A percentile compares a stretch with the other conserved stretches of the same genome.
These are phyloP conservation scores for Sinohyriopsis cumingii DNA, from an alignment of 2,888 invertebrate species.

Conservation along the genomic window DNA sequence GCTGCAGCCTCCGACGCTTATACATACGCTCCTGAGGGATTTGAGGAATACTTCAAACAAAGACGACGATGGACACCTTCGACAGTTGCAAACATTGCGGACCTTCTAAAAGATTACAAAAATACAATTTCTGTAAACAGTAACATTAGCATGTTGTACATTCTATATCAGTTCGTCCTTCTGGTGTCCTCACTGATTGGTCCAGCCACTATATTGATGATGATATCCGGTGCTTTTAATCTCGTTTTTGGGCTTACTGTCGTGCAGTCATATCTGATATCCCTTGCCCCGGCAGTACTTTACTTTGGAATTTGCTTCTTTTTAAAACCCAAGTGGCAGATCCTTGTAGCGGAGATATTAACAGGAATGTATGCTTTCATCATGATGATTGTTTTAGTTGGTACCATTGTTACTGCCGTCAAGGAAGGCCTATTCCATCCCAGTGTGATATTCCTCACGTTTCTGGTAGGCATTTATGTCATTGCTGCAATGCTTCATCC, in stretches of 20 bases:
- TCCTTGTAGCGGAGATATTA: slow-evolving; percentile 60
- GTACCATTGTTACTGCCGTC: slow-evolving; percentile 53
- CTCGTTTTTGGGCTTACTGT: slow-evolving; percentile 55
- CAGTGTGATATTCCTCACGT: slow-evolving; percentile 62
- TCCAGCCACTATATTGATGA: slow-evolving; percentile 67
- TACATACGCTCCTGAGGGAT: slow-evolving; percentile 62
- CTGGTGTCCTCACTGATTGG: slow-evolving; percentile 95
- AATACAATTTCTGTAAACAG: slow-evolving; percentile 96
- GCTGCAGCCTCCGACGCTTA: slow-evolving; percentile 63
- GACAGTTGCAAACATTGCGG: slow-evolving; percentile 63
- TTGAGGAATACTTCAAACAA: slow-evolving; percentile 65
- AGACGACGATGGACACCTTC: slow-evolving; percentile 65
- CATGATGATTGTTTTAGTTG: slow-evolving; percentile 68
- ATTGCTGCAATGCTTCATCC: slow-evolving; percentile 62
- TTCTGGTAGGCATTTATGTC: slow-evolving; percentile 56
- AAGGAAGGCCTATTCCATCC: slow-evolving; percentile 60
- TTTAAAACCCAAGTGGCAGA: slow-evolving; percentile 52
- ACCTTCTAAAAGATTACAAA: slow-evolving; percentile 81
- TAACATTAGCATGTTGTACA: slow-evolving; percentile 83
- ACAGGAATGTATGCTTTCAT: slow-evolving; percentile 62
- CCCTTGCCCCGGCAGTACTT: slow-evolving; percentile 53
- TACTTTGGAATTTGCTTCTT: slow-evolving; percentile 61
- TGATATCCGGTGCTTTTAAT: slow-evolving; percentile 66
- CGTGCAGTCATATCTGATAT: slow-evolving; percentile 55
- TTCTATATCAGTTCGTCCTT: slow-evolving; percentile 75